Conservation (phyloP, 2,113 vertebrate species). For the Astur gentilis region DNA sequence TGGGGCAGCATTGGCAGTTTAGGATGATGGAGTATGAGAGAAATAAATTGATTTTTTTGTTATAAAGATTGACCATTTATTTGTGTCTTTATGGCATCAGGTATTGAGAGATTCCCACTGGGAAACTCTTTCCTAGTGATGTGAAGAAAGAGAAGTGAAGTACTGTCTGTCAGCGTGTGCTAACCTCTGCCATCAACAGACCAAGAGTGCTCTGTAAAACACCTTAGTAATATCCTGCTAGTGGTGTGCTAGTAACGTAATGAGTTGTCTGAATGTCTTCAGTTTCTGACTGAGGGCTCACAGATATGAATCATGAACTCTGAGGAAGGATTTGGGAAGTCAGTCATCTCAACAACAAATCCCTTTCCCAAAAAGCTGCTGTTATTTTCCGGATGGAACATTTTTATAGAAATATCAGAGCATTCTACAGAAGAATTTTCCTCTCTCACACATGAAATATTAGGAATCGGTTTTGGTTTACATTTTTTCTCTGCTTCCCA, state of each 20-base stretch:
- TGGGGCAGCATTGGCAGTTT: background rate
- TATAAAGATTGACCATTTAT: background rate
- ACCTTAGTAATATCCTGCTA: background rate
- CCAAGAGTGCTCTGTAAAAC: background rate
- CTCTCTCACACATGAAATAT: background rate
- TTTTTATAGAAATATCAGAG: background rate
- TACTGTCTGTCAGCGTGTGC: background rate
- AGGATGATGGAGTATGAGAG: background rate
- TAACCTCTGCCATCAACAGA: background rate
- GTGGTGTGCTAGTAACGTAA: background rate
- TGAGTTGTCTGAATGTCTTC: background rate
- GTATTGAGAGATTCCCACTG: background rate
- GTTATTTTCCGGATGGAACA: background rate
- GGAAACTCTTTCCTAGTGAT: background rate
- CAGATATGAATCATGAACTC: background rate
- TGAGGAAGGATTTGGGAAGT: background rate
- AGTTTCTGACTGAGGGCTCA: background rate
- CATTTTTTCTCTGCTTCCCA: background rate
- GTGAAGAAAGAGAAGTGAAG: background rate
- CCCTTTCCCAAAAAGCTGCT: background rate
- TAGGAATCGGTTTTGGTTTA: slow-evolving; percentile 12
- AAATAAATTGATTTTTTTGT: background rate
- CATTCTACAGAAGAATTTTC: background rate
- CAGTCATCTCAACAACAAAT: background rate
- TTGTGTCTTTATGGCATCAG: background rate